These are phyloP conservation scores for Isichthys henryi DNA, from an alignment of 2,113 vertebrate species.

Conservation along the genomic window DNA sequence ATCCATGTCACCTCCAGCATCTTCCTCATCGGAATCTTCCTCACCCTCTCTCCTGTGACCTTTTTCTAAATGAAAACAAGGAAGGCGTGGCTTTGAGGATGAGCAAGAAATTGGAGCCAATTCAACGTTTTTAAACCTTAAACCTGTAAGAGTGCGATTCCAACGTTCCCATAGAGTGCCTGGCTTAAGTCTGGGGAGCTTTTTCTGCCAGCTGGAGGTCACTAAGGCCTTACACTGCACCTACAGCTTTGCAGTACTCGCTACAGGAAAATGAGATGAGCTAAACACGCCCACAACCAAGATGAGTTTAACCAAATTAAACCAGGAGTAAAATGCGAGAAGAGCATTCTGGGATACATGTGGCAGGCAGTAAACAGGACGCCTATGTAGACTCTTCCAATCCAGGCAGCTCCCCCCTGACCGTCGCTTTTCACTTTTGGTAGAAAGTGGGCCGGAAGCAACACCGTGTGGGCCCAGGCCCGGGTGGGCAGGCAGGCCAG, in stretches of 20 bases:
- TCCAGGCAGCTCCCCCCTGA: background rate
- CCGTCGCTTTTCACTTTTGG: background rate
- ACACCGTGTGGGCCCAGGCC: background rate
- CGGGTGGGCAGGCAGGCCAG: background rate
- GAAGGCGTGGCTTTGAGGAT: background rate
- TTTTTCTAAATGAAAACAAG: background rate
- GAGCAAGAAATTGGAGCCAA: background rate
- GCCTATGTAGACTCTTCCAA: background rate
- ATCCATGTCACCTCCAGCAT: background rate
- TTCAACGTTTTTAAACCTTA: background rate
- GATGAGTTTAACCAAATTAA: too few relatives aligned
- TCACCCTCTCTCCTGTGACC: background rate
- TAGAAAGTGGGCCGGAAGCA: background rate
- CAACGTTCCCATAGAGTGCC: background rate
- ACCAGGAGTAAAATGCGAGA: background rate
- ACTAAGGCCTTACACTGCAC: background rate
- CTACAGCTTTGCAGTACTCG: background rate
- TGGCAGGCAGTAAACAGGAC: background rate
- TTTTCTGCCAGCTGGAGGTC: background rate
- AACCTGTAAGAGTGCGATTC: background rate
- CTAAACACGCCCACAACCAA: too few relatives aligned
- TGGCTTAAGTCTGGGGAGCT: background rate
- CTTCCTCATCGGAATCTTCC: background rate
- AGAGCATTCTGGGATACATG: background rate
- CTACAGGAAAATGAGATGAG: background rate